phyloP scores from a whole-genome alignment of 2,113 vertebrate species.

The Triplophysa rosa region DNA sequence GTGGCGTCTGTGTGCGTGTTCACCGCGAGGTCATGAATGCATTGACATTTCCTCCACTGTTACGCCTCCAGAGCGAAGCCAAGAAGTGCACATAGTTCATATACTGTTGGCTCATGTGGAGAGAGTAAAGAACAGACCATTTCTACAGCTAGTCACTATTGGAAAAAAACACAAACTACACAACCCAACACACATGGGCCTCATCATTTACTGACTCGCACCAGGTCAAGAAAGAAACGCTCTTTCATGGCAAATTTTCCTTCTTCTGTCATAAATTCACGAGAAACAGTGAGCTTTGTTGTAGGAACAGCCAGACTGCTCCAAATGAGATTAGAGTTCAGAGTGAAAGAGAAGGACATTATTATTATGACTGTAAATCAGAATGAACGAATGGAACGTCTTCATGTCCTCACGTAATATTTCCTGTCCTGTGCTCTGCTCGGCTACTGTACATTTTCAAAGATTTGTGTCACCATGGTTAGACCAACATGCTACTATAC shows the following conservation, averaged over 20 bases:
- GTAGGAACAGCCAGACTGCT: constrained; percentile 59
- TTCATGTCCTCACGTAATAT: constrained; percentile 63
- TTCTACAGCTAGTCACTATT: constrained; percentile 18
- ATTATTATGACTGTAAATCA: constrained; percentile 59
- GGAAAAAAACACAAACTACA: constrained; percentile 42
- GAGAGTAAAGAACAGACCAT: neutral
- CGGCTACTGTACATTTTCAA: constrained; percentile 43
- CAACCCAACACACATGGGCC: constrained; percentile 16
- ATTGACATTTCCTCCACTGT: constrained; percentile 89
- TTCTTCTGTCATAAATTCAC: constrained; percentile 50
- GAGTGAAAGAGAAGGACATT: constrained; percentile 35
- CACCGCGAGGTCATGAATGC: constrained; percentile 82
- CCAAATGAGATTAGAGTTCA: constrained; percentile 64
- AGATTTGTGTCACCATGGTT: neutral
- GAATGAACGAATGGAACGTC: constrained; percentile 50
- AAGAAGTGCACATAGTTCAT: constrained; percentile 47
- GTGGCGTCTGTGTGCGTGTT: constrained; percentile 48
- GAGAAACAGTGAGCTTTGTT: constrained; percentile 68
- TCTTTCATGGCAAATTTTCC: constrained; percentile 33
- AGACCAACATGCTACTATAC: neutral
- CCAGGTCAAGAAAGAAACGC: constrained; percentile 40
- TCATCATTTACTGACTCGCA: constrained; percentile 34
- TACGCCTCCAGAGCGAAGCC: constrained; percentile 71
- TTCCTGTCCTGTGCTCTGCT: constrained; percentile 29
- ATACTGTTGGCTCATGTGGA: constrained; percentile 35